phyloP scores from a whole-genome alignment of 37 sponge, comb jelly and placozoan species.

The Theonella swinhoei region DNA sequence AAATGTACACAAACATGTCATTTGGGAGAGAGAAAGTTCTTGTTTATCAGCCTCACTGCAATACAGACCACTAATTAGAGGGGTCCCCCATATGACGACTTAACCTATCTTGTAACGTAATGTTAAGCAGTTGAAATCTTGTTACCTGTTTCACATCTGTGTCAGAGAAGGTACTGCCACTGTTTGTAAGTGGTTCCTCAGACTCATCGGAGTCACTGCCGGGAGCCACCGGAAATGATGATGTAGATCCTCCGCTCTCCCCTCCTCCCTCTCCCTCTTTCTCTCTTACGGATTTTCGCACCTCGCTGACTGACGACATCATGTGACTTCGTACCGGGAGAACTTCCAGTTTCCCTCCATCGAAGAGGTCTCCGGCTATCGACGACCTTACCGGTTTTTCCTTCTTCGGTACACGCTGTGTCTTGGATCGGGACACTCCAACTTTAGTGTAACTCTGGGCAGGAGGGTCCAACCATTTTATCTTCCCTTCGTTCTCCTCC shows the following conservation, averaged over 20 bases:
- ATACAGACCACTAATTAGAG: too few relatives aligned
- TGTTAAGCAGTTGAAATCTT: too few relatives aligned
- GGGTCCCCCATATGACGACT: too few relatives aligned
- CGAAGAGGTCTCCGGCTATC: not conserved
- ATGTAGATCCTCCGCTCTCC: not conserved
- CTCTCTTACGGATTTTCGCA: too few relatives aligned
- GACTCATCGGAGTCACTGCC: not conserved
- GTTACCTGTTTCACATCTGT: slow-evolving; percentile 25
- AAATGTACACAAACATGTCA: too few relatives aligned
- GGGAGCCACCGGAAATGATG: not conserved
- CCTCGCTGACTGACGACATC: not conserved
- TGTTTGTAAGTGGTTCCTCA: not conserved
- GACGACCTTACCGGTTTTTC: not conserved
- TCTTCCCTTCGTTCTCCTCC: not conserved
- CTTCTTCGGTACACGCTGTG: not conserved
- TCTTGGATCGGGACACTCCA: not conserved
- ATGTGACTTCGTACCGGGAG: slow-evolving; percentile 3
- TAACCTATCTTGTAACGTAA: too few relatives aligned
- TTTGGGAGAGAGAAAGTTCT: too few relatives aligned
- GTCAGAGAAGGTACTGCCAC: slow-evolving; percentile 35
- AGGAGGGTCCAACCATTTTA: not conserved
- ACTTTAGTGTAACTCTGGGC: too few relatives aligned
- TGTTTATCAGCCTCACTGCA: too few relatives aligned
- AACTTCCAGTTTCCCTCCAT: not conserved
- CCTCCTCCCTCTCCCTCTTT: not conserved